phyloP scores from a whole-genome alignment of 2,113 vertebrate genomes.

The Anolis carolinensis region DNA sequence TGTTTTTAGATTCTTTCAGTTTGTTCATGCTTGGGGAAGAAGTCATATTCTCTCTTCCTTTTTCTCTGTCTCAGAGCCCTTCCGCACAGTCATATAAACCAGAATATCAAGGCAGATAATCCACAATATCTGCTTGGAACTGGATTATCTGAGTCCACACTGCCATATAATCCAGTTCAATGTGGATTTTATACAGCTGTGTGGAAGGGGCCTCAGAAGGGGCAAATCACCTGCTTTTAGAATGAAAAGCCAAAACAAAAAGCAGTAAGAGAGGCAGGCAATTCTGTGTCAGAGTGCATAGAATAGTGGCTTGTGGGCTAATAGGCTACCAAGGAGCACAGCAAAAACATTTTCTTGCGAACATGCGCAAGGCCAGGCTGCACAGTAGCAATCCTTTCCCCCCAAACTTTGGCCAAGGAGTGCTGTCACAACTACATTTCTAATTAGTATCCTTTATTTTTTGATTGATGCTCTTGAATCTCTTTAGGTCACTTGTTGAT shows the following conservation, averaged over 20 bases:
- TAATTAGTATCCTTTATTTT: conserved; percentile 22
- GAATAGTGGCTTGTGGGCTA: too few species aligned
- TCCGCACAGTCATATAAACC: too few species aligned
- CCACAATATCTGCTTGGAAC: too few species aligned
- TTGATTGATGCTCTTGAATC: background rate
- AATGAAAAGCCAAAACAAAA: background rate
- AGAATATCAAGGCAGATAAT: too few species aligned
- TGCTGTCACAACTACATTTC: conserved; percentile 11
- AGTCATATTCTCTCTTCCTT: too few species aligned
- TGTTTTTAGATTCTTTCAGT: too few species aligned
- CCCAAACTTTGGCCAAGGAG: background rate
- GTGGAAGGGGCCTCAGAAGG: background rate
- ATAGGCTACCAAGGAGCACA: background rate
- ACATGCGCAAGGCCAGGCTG: background rate
- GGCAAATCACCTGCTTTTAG: background rate
- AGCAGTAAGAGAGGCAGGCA: background rate
- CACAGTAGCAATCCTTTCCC: background rate
- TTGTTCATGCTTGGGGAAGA: too few species aligned
- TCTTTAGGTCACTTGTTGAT: conserved; percentile 16
- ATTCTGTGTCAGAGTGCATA: background rate
- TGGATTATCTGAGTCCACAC: too few species aligned
- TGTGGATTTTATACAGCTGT: too few species aligned
- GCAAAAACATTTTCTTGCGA: background rate
- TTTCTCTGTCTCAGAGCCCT: too few species aligned
- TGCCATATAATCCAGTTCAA: too few species aligned